Conservation (phyloP, 1,140 invertebrate species). For the Danaus melanippus region DNA sequence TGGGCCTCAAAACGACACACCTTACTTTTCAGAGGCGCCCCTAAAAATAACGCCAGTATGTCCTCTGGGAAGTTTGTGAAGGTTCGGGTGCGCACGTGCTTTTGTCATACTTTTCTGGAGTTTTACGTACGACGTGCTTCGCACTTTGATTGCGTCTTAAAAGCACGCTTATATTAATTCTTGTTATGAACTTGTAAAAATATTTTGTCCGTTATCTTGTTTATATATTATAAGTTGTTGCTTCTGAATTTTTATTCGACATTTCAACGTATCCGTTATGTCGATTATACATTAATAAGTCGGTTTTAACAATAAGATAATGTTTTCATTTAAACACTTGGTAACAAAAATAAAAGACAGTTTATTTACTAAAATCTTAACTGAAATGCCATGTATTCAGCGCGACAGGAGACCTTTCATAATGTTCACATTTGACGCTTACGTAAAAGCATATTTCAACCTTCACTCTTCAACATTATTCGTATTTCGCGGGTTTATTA, state of each 20-base stretch:
- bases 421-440: conserved; percentile 17
- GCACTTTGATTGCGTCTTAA: conserved; percentile 54
- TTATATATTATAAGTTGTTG: too few relatives aligned
- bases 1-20: conserved; percentile 45
- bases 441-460: conserved; percentile 21
- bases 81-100: conserved; percentile 56
- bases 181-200: conserved; percentile 35
- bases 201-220: too few relatives aligned
- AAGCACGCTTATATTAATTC: conserved; percentile 42
- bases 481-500: conserved; percentile 14
- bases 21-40: conserved; percentile 57
- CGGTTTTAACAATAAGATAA: too few relatives aligned
- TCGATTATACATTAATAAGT: too few relatives aligned
- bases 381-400: too few relatives aligned
- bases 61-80: conserved; percentile 61
- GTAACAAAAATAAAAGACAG: too few relatives aligned
- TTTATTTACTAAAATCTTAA: too few relatives aligned
- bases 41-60: conserved; percentile 52
- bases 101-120: conserved; percentile 64
- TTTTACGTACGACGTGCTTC: conserved; percentile 59
- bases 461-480: conserved; percentile 16
- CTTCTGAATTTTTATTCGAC: too few relatives aligned
- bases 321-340: too few relatives aligned
- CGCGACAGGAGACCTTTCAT: conserved; percentile 11
- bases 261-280: too few relatives aligned